Evolutionary conservation across 1,140 invertebrate species (phyloP).

Genomic region (Zeugodacus cucurbitae): DNA sequence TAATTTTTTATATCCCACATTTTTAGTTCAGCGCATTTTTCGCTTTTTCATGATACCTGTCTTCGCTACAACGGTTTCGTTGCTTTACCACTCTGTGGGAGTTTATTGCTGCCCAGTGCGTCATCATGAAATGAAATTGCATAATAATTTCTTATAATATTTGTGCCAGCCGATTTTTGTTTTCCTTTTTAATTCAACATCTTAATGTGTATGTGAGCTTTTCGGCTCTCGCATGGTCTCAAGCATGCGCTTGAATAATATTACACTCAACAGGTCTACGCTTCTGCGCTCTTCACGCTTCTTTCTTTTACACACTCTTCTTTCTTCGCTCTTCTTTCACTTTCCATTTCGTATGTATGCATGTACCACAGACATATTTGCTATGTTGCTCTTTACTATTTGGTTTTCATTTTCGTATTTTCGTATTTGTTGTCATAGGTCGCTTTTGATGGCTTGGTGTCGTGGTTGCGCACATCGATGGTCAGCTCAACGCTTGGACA

Average conservation of each 20-base stretch:
- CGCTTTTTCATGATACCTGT: neutral
- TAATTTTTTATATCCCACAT: too few species aligned
- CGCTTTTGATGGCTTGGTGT: neutral
- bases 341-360: neutral
- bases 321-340: neutral
- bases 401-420: neutral
- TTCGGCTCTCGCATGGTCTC: neutral
- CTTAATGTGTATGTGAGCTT: neutral
- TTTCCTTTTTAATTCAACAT: neutral
- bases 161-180: neutral
- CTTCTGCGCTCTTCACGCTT: neutral
- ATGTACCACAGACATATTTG: neutral
- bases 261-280: neutral
- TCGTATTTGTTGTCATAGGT: constrained; percentile 9
- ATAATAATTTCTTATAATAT: constrained; percentile 14
- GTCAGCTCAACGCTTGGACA: neutral
- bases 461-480: neutral
- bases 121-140: constrained; percentile 8
- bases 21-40: neutral
- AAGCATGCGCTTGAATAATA: neutral
- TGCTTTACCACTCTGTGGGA: neutral
- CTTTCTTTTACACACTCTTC: neutral
- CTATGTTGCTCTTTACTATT: neutral
- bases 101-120: neutral
- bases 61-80: neutral